phyloP scores from a whole-genome alignment of 1,140 invertebrate species.

The Araneus ventricosus region DNA sequence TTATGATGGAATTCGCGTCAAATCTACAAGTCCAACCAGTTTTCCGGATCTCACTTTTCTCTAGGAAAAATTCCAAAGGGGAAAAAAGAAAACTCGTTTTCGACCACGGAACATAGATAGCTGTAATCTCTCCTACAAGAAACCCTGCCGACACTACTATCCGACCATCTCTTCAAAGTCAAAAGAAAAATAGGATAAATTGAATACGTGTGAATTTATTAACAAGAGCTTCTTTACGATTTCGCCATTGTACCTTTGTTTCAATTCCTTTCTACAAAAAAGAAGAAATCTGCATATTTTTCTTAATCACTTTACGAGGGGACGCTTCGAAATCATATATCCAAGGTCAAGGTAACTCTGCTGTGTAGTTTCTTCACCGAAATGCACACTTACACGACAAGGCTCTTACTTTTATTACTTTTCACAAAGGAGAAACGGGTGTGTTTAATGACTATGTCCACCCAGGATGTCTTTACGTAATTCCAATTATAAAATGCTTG shows the following conservation, averaged over 20 bases:
- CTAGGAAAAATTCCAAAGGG: conserved; percentile 16
- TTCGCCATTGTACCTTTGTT: neutral
- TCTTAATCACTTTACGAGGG: neutral
- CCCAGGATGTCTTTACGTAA: no score
- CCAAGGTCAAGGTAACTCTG: conserved; percentile 33
- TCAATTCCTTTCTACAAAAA: neutral
- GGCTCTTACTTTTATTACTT: neutral
- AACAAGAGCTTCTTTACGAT: neutral
- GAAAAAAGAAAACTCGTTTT: conserved; percentile 21
- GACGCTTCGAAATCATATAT: neutral
- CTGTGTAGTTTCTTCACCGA: neutral
- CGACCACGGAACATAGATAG: neutral
- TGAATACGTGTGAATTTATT: neutral
- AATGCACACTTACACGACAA: neutral
- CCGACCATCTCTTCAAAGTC: neutral
- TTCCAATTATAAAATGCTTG: no score
- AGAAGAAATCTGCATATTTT: neutral
- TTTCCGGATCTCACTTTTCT: conserved; percentile 25
- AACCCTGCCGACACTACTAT: neutral
- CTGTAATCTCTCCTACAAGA: neutral
- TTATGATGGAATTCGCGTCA: conserved; percentile 30
- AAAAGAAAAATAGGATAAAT: neutral
- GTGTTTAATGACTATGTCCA: neutral
- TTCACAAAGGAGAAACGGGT: neutral
- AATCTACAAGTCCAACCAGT: conserved; percentile 26